Evolutionary conservation across 2,113 vertebrate genomes (phyloP).

Genomic region (Capricornis sumatraensis): DNA sequence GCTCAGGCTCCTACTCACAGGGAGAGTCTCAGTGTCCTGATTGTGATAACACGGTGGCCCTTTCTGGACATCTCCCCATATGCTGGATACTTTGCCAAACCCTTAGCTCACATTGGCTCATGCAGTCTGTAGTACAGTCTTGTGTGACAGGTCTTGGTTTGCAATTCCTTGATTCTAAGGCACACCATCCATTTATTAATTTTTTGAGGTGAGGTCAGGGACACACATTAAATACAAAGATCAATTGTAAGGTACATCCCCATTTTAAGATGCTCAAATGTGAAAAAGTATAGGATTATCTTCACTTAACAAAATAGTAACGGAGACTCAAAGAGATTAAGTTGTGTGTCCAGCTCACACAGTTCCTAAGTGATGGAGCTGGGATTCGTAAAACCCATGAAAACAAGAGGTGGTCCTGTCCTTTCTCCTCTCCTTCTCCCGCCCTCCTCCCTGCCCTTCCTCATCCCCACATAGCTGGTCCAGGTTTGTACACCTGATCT

Average conservation of each 20-base stretch:
- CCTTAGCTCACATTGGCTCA: not conserved
- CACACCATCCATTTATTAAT: not conserved
- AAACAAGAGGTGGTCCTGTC: not conserved
- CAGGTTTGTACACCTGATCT: not conserved
- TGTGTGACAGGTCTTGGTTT: not conserved
- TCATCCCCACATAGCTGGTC: not conserved
- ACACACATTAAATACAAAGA: not conserved
- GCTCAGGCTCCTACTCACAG: not conserved
- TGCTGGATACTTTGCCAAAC: not conserved
- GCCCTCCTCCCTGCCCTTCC: not conserved
- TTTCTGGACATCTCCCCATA: not conserved
- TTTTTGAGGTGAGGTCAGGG: not conserved
- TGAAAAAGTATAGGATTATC: not conserved
- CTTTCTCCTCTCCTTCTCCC: not conserved
- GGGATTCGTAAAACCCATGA: not conserved
- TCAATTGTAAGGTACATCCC: not conserved
- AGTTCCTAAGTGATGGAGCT: not conserved
- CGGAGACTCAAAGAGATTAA: not conserved
- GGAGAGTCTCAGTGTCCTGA: not conserved
- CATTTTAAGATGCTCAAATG: not conserved
- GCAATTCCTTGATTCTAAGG: not conserved
- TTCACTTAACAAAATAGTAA: not conserved
- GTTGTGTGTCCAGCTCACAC: not conserved
- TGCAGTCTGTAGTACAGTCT: not conserved
- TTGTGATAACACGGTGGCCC: not conserved